A percentile compares a stretch with the other conserved stretches of the same genome.
Evolutionary conservation across 30 jellyfish, hydroid and myxozoan genomes (phyloP).

Genomic region (Cassiopea andromeda): DNA sequence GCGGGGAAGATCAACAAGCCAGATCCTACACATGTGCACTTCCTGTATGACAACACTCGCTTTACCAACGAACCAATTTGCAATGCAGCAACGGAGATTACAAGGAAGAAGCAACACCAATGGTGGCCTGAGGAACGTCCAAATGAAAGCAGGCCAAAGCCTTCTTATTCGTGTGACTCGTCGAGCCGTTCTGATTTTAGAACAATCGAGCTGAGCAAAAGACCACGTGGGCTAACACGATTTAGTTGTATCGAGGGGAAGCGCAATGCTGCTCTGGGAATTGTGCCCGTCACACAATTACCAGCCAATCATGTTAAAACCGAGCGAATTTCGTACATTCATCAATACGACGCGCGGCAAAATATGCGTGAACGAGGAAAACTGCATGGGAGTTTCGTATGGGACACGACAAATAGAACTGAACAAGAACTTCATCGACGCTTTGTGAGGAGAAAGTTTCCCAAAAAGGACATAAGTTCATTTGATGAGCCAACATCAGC

Average conservation of each 20-base stretch:
- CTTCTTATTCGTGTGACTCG: slow-evolving; percentile 46
- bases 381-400: slow-evolving; percentile 80
- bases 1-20: slow-evolving; percentile 73
- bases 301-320: slow-evolving; percentile 22
- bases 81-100: slow-evolving; percentile 59
- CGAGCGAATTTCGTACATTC: slow-evolving; percentile 73
- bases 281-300: slow-evolving; percentile 63
- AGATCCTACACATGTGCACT: slow-evolving; percentile 55
- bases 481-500: neutral
- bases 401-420: slow-evolving; percentile 61
- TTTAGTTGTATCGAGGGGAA: slow-evolving; percentile 51
- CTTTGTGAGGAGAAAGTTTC: slow-evolving; percentile 44
- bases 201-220: neutral
- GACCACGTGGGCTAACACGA: slow-evolving; percentile 61
- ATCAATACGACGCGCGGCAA: slow-evolving; percentile 73
- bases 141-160: slow-evolving; percentile 31
- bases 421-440: slow-evolving; percentile 5
- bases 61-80: slow-evolving; percentile 84
- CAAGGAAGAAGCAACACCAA: slow-evolving; percentile 35
- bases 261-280: slow-evolving; percentile 53
- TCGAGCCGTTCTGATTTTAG: slow-evolving; percentile 61
- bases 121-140: slow-evolving; percentile 88
- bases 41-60: slow-evolving; percentile 82
- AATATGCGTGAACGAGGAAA: slow-evolving; percentile 74
- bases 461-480: neutral